phyloP scores from a whole-genome alignment of 2,797 vertebrate genomes.

The Eospalax fontanierii region DNA sequence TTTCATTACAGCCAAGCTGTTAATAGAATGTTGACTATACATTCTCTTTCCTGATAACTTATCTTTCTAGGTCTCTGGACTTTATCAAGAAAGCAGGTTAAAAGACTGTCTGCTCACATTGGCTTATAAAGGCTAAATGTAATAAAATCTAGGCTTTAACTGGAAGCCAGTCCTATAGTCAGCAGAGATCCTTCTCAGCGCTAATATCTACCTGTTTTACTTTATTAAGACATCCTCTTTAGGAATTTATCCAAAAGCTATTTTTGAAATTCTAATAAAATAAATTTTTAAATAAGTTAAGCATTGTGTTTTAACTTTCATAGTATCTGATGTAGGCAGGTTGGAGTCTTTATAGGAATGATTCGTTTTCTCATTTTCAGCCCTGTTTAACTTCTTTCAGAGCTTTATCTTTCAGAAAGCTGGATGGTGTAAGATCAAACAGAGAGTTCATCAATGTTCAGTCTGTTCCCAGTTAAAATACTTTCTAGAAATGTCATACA shows the following conservation, averaged over 20 bases:
- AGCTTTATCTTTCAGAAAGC: neutral
- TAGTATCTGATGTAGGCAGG: neutral
- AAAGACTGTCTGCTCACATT: neutral
- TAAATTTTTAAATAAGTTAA: neutral
- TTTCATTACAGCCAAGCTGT: slow-evolving; percentile 72
- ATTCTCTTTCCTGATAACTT: slow-evolving; percentile 50
- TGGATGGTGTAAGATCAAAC: neutral
- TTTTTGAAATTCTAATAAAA: slow-evolving; percentile 38
- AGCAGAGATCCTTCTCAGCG: slow-evolving; percentile 32
- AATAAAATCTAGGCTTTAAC: slow-evolving; percentile 61
- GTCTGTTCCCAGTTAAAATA: neutral
- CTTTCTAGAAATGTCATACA: neutral
- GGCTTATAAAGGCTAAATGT: slow-evolving; percentile 46
- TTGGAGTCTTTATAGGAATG: neutral
- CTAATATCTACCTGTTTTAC: neutral
- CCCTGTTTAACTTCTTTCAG: neutral
- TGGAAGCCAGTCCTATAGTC: neutral
- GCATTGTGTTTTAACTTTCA: neutral
- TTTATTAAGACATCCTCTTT: slow-evolving; percentile 3
- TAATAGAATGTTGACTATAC: slow-evolving; percentile 57
- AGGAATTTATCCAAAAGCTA: slow-evolving; percentile 48
- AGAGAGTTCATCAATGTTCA: neutral
- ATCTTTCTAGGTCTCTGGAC: neutral
- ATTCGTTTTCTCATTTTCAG: neutral
- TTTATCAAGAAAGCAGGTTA: slow-evolving; percentile 26